These are phyloP conservation scores for Spisula solida DNA, from an alignment of 2,888 invertebrate genomes.

Conservation along the genomic window DNA sequence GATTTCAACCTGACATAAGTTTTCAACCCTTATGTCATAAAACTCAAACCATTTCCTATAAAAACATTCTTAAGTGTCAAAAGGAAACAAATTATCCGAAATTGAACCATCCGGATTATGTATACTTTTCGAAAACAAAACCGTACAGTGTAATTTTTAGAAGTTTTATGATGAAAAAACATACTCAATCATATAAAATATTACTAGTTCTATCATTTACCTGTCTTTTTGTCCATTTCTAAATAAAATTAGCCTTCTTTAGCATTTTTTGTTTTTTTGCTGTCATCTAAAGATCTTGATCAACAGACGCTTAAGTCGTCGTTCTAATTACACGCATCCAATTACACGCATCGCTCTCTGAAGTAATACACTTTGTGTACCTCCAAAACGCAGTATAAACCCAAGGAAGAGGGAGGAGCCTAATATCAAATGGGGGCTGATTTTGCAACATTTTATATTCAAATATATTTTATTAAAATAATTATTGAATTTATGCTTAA, in stretches of 20 bases:
- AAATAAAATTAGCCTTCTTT: not conserved
- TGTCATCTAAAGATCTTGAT: not conserved
- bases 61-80: not conserved
- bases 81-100: not conserved
- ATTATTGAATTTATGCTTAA: no score
- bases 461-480: no score
- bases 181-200: not conserved
- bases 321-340: not conserved
- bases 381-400: no score
- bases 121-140: not conserved
- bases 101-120: not conserved
- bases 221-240: slow-evolving; percentile 8
- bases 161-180: not conserved
- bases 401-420: no score
- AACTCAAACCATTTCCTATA: no score
- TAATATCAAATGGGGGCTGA: no score
- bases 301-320: not conserved
- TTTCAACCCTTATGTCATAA: no score
- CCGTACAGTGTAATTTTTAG: not conserved
- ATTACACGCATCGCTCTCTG: not conserved
- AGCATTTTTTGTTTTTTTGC: not conserved
- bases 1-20: no score
- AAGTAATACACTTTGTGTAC: no score
- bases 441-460: no score
- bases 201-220: not conserved